A percentile compares a stretch with the other conserved stretches of the same genome.
Conservation (phyloP, 2,797 vertebrate genomes). For the Clarias laeviceps region DNA sequence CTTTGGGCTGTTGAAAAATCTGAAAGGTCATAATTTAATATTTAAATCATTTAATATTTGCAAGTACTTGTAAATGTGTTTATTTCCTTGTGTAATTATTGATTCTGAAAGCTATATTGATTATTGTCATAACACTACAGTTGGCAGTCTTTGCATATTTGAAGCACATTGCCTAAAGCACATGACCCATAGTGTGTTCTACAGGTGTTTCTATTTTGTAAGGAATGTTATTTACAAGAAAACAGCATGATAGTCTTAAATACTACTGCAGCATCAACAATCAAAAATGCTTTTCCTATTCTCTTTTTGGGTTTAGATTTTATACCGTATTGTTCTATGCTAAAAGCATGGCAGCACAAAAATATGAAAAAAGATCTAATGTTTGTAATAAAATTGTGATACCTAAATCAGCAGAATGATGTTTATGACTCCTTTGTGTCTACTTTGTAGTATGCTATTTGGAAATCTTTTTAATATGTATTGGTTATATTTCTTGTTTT, state of each 20-base stretch:
- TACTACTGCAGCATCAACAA: constrained; percentile 74
- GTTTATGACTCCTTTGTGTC: background rate
- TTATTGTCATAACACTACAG: constrained; percentile 59
- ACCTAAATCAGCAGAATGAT: constrained; percentile 67
- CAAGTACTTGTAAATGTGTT: constrained; percentile 60
- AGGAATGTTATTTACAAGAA: constrained; percentile 76
- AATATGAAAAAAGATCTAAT: constrained; percentile 75
- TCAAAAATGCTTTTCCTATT: constrained; percentile 73
- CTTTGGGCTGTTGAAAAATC: constrained; percentile 80
- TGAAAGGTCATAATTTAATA: constrained; percentile 69
- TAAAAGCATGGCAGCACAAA: constrained; percentile 82
- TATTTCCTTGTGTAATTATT: constrained; percentile 64
- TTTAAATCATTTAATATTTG: constrained; percentile 59
- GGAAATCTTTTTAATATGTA: background rate
- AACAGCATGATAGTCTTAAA: constrained; percentile 77
- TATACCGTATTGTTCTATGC: constrained; percentile 83
- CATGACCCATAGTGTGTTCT: constrained; percentile 62
- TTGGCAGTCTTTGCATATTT: constrained; percentile 60
- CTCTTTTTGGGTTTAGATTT: constrained; percentile 76
- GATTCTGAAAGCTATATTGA: constrained; percentile 63
- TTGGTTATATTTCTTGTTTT: background rate
- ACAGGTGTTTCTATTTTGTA: constrained; percentile 70
- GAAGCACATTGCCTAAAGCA: constrained; percentile 62
- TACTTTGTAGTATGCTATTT: constrained; percentile 1
- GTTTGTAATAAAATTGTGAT: constrained; percentile 86